A percentile compares a stretch with the other conserved stretches of the same genome.
phyloP scores from a whole-genome alignment of 2,797 vertebrate species.

The Diglossa cyanea region DNA sequence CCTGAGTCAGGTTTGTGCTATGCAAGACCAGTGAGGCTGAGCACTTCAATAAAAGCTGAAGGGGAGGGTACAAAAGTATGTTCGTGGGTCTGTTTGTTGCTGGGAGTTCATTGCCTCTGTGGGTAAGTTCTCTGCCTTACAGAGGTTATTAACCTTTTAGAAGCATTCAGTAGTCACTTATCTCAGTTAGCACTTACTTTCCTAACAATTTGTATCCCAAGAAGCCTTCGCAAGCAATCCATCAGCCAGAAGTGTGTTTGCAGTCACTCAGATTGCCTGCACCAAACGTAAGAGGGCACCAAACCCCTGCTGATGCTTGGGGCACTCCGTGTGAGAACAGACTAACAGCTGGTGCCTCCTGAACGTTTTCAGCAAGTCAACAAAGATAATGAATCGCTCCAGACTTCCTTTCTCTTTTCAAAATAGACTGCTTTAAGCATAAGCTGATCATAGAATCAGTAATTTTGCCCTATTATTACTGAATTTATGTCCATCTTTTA shows the following conservation, averaged over 20 bases:
- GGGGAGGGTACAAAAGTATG: no score
- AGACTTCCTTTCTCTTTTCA: background rate
- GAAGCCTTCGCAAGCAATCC: background rate
- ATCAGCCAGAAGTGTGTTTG: background rate
- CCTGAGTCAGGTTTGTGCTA: background rate
- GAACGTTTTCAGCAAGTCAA: background rate
- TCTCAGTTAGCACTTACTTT: background rate
- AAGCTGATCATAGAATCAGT: background rate
- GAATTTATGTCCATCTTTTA: background rate
- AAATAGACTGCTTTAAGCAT: background rate
- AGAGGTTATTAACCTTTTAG: background rate
- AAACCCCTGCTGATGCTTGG: background rate
- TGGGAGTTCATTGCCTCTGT: background rate
- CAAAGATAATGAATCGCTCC: background rate
- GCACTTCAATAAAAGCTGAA: background rate
- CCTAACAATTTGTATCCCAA: background rate
- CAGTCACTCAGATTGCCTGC: background rate
- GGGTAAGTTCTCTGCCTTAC: background rate
- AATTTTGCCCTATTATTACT: background rate
- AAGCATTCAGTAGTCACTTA: background rate
- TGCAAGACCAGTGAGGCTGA: background rate
- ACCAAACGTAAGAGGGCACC: conserved; percentile 62
- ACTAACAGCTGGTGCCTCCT: background rate
- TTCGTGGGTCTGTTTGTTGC: accelerated
- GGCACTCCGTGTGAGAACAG: background rate